Base-by-base conservation (phyloP, 2,113 vertebrate genomes). In the Protobothrops flavoviridis region DNA sequence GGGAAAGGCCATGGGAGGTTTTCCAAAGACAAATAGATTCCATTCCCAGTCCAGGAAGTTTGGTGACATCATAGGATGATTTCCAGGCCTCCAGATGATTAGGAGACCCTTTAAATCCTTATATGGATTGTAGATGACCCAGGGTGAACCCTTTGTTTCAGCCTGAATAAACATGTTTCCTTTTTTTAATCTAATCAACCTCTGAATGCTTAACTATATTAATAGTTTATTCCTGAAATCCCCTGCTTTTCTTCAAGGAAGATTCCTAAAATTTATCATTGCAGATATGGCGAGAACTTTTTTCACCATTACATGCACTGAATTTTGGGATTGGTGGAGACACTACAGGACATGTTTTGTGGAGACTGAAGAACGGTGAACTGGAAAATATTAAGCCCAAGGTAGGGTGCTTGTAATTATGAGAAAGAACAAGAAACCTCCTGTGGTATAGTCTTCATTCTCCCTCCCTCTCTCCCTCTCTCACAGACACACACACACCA, bases 361-460 rank as follows among this genome's bases (percentile, higher is more conserved):
- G 99, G 99, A 98, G 99, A 90, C 98, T 99, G 95, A 98, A 99
- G 97, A 99, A 99, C 0, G 99, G 99, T 61, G 99, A 99, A 95
- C 98, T 99, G 96, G 98, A 99, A 94, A 99, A 99, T 97, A 99
- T 99, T 95, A 98, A 98, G 64, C 99, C 99, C 91, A 99, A 99
- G 98, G 99, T 99, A 97, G 6, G 20, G 87, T 56, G 20, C 11
- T 10, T 89, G 23, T 45, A 39, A 2, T 8, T 23, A n/a, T 24
- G n/a, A 56, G 55, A 57, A 23, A 21, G 33, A 43, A 55, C 57
- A 29, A 24, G 11, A 87, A 24, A 11, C 4, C 2, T 2, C 17
- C 33, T 74, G 20, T 21, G 11, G 43, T 7, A 43, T n/a, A 21
- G 13, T 8, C 21, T 48, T 86, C 10, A 29, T 29, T 5, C 69